These are phyloP conservation scores for Nannoperca australis DNA, from an alignment of 2,797 vertebrate genomes.

Conservation along the genomic window DNA sequence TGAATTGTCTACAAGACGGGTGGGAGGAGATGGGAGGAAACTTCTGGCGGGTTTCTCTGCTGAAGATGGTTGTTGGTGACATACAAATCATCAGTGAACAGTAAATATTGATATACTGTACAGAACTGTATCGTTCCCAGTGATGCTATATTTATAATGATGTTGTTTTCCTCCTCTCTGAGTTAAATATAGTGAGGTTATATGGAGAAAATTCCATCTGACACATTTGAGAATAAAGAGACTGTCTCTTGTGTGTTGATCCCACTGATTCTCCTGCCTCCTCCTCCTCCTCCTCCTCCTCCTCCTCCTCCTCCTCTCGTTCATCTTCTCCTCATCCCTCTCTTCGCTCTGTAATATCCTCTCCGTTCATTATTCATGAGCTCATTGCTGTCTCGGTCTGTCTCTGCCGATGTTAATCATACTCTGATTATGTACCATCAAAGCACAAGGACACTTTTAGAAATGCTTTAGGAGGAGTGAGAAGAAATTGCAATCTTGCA, in stretches of 20 bases:
- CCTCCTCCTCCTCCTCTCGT: background rate
- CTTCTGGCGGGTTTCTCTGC: constrained; percentile 1
- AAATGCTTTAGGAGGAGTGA: constrained; percentile 17
- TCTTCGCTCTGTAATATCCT: constrained; percentile 38
- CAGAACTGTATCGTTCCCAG: background rate
- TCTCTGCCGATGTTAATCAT: constrained; percentile 41
- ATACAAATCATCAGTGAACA: background rate
- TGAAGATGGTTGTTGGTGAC: background rate
- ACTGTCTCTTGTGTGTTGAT: constrained; percentile 23
- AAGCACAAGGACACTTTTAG: constrained; percentile 16
- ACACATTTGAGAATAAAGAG: constrained; percentile 36
- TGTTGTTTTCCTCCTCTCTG: background rate
- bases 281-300: constrained; percentile 9
- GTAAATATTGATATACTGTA: background rate
- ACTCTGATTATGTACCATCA: constrained; percentile 45
- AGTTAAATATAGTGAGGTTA: constrained; percentile 32
- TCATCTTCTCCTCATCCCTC: constrained; percentile 21
- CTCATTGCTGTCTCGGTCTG: constrained; percentile 36
- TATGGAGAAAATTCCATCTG: constrained; percentile 29
- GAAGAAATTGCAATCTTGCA: background rate
- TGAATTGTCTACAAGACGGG: background rate
- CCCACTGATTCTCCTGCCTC: constrained; percentile 22
- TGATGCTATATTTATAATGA: background rate
- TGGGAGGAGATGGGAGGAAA: background rate
- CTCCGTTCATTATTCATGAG: constrained; percentile 71